Evolutionary conservation across 2,888 invertebrate genomes (phyloP).

Genomic region (Pandemis heparana): DNA sequence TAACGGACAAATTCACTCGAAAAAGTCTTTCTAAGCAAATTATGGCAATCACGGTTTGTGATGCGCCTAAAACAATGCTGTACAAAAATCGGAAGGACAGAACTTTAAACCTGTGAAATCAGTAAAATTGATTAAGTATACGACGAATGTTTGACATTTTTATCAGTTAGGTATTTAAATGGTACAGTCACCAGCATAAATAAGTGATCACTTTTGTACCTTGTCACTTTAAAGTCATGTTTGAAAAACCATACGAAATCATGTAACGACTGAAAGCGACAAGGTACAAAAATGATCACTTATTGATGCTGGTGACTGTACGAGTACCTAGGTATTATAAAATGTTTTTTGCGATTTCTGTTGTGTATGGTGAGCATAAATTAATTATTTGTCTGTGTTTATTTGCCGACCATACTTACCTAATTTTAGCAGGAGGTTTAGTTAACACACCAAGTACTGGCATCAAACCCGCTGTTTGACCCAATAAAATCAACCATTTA

Average conservation of each 20-base stretch:
- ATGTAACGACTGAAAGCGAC: too few species aligned
- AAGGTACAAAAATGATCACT: too few species aligned
- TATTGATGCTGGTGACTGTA: too few species aligned
- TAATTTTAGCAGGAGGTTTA: conserved; percentile 9
- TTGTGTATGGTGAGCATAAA: too few species aligned
- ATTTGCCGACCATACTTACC: conserved; percentile 10
- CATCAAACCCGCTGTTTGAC: conserved; percentile 30
- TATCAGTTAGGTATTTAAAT: too few species aligned
- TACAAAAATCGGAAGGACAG: conserved; percentile 20
- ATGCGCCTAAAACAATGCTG: conserved; percentile 16
- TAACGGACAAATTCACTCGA: conserved; percentile 21
- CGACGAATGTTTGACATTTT: too few species aligned
- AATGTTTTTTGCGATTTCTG: too few species aligned
- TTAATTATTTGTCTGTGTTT: background rate
- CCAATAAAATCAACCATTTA: conserved; percentile 32
- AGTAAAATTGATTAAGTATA: background rate
- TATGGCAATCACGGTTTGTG: conserved; percentile 24
- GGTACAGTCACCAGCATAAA: too few species aligned
- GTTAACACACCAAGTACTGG: conserved; percentile 19
- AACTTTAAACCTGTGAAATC: conserved; percentile 25
- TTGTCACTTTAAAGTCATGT: too few species aligned
- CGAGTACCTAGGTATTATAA: too few species aligned
- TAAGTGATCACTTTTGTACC: too few species aligned
- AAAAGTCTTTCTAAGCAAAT: conserved; percentile 24
- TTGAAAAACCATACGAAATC: too few species aligned